A percentile compares a stretch with the other conserved stretches of the same genome.
Evolutionary conservation across 2,888 invertebrate species (phyloP).

Genomic region (Caenorhabditis parvicauda): DNA sequence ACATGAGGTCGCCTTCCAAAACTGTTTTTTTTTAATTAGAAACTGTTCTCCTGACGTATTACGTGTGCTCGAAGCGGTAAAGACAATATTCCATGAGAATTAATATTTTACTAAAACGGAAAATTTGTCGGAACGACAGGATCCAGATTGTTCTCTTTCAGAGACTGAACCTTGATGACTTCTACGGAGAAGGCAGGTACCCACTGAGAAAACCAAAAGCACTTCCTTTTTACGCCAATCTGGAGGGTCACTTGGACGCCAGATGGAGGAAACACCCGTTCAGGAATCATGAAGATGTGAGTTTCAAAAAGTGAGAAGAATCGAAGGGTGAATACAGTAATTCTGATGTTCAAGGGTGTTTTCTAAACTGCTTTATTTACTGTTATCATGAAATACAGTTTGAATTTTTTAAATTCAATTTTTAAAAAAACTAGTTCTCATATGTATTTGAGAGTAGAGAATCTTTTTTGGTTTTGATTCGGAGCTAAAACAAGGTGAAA

Average conservation of each 20-base stretch:
- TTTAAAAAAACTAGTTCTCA: not conserved
- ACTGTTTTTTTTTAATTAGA: slow-evolving; percentile 2
- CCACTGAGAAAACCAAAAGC: slow-evolving; percentile 50
- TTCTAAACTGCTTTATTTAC: no score
- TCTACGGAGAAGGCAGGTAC: slow-evolving; percentile 61
- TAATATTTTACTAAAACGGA: no score
- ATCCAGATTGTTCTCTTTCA: no score
- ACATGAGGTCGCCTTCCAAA: no score
- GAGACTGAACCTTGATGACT: slow-evolving; percentile 59
- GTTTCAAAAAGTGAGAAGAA: not conserved
- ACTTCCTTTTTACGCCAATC: slow-evolving; percentile 46
- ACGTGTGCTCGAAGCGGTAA: not conserved
- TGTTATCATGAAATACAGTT: no score
- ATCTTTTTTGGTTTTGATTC: no score
- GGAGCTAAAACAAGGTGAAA: no score
- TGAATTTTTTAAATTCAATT: not conserved
- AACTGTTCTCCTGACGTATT: not conserved
- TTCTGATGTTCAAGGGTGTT: no score
- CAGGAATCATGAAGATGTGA: slow-evolving; percentile 56
- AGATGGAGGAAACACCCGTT: slow-evolving; percentile 61
- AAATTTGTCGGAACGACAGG: no score
- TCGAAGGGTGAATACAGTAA: not conserved
- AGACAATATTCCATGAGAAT: not conserved
- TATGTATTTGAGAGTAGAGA: no score
- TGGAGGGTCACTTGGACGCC: slow-evolving; percentile 47